A percentile compares a stretch with the other conserved stretches of the same genome.
Conservation (phyloP, 1,140 invertebrate species). For the Trichoplusia ni region DNA sequence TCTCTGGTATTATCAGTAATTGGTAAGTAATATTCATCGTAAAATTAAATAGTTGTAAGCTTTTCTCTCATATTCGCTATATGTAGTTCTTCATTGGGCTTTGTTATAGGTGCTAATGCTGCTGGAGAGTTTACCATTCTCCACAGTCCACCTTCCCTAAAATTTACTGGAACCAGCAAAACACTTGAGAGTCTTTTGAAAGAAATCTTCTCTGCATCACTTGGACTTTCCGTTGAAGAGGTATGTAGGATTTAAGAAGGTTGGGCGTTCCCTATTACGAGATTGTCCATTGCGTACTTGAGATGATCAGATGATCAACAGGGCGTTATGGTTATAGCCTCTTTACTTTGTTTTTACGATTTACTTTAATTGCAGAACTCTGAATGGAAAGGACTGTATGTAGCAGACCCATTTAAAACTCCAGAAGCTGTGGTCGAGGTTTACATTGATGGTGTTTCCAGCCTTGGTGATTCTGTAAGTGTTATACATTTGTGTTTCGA, state of each 20-base stretch:
- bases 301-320: no score
- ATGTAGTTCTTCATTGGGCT: conserved; percentile 13
- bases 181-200: conserved; percentile 83
- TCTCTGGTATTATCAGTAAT: conserved; percentile 63
- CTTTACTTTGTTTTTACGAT: background rate
- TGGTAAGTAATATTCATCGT: conserved; percentile 49
- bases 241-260: no score
- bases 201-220: conserved; percentile 87
- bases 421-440: conserved; percentile 90
- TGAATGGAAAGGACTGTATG: conserved; percentile 87
- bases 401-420: conserved; percentile 88
- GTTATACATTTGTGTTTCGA: background rate
- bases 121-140: conserved; percentile 86
- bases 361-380: conserved; percentile 80
- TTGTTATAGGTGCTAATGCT: conserved; percentile 82
- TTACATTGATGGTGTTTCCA: conserved; percentile 86
- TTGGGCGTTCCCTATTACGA: no score
- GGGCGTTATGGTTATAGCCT: no score
- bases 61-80: background rate
- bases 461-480: conserved; percentile 74
- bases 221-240: conserved; percentile 85
- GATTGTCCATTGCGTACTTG: no score
- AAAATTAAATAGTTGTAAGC: background rate
- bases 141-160: conserved; percentile 84
- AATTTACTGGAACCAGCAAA: conserved; percentile 83